phyloP scores from a whole-genome alignment of 2,888 invertebrate species.

The Strigamia crassipes region DNA sequence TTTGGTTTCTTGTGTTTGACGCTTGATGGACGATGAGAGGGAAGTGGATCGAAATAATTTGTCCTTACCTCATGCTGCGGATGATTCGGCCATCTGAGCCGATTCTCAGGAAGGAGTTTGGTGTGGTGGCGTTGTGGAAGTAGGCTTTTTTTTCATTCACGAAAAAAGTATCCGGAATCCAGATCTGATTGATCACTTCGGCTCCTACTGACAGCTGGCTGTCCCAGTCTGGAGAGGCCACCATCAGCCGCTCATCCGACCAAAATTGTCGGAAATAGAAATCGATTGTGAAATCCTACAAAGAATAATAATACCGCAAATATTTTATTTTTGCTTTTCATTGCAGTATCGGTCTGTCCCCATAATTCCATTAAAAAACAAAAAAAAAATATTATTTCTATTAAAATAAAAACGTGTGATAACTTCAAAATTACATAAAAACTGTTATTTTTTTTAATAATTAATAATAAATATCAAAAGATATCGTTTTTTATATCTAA shows the following conservation, averaged over 20 bases:
- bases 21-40: not conserved
- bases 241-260: slow-evolving; percentile 94
- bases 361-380: too few relatives aligned
- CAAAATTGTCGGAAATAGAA: slow-evolving; percentile 99
- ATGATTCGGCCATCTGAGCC: slow-evolving; percentile 93
- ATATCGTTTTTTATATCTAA: too few relatives aligned
- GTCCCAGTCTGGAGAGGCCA: slow-evolving; percentile 86
- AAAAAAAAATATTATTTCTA: too few relatives aligned
- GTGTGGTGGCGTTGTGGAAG: slow-evolving; percentile 99
- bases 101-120: slow-evolving; percentile 98
- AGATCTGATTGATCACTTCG: slow-evolving; percentile 95
- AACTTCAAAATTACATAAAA: too few relatives aligned
- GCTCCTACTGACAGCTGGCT: slow-evolving; percentile 85
- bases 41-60: slow-evolving; percentile 17
- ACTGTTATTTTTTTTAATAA: too few relatives aligned
- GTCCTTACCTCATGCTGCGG: slow-evolving; percentile 86
- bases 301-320: slow-evolving; percentile 24
- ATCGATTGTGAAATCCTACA: slow-evolving; percentile 93
- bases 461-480: too few relatives aligned
- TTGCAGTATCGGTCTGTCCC: not conserved
- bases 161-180: slow-evolving; percentile 99
- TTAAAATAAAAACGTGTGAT: too few relatives aligned
- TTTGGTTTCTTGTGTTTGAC: not conserved
- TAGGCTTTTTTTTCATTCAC: slow-evolving; percentile 99
- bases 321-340: not conserved